Base-by-base conservation (phyloP, 2,797 vertebrate genomes). In the Passerculus sandwichensis region DNA sequence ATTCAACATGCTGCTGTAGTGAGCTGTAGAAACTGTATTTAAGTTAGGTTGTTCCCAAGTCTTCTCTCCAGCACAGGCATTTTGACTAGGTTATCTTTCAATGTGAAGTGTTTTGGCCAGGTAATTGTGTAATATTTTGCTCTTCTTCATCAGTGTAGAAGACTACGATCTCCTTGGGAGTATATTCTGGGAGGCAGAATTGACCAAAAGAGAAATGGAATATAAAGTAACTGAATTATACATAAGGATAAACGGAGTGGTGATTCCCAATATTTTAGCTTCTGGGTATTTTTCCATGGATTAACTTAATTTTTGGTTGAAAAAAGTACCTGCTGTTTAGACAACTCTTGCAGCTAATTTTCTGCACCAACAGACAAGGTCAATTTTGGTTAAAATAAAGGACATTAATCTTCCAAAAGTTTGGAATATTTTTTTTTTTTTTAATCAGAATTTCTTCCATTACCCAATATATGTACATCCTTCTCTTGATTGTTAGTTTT, bases 181-280 rank as follows among this genome's bases (percentile, higher is more conserved):
- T 80, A 6, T 70, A 57, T 75, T 75, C 50, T 79, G 29, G 30
- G 57, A 67, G 25, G n/a, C 7, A 64, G 59, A 86, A 56, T 2
- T 56, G 70, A 36, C 11, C 21, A 34, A 60, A 93, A 74, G 15
- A 60, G 12, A 77, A 88, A 66, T 16, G 12, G 10, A 85, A 26
- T 57, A 42, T 34, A 44, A 74, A 71, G 8, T 22, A 60, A 15
- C 18, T 48, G 40, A 66, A 38, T 25, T 64, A 40, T 64, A 23
- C 4, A 29, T 34, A 12, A 17, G 18, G 12, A n/a, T 77, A 74
- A 80, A 44, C 0, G 0, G 15, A 92, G 6, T 5, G 32, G 10
- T 20, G 15, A 56, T 83, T 80, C 18, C 30, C 3, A 5, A 15
- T 27, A 40, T 54, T 92, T 85, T 66, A 22, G 1, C 9, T 88